A percentile compares a stretch with the other conserved stretches of the same genome.
Evolutionary conservation across 2,113 vertebrate species (phyloP).

Genomic region (Cepphus grylle): DNA sequence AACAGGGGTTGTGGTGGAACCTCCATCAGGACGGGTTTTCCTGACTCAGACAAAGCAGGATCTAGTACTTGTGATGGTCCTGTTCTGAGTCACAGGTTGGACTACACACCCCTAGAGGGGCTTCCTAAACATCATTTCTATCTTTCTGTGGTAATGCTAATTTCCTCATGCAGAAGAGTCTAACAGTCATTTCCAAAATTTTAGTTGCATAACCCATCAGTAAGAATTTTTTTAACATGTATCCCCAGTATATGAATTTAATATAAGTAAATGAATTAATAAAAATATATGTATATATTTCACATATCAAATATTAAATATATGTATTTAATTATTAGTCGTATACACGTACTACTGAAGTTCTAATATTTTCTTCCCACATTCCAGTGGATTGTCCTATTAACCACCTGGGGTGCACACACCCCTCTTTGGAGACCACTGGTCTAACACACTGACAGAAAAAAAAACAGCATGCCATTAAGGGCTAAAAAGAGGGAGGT

Average conservation of each 20-base stretch:
- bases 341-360: neutral
- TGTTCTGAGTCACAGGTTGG: neutral
- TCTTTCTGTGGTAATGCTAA: neutral
- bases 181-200: neutral
- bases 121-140: neutral
- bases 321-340: neutral
- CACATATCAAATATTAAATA: neutral
- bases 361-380: neutral
- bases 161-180: neutral
- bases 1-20: neutral
- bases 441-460: neutral
- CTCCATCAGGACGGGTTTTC: neutral
- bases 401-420: neutral
- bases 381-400: neutral
- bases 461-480: neutral
- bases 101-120: neutral
- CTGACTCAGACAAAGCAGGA: neutral
- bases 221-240: neutral
- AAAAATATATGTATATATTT: neutral
- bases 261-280: neutral
- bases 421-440: neutral
- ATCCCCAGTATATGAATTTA: neutral
- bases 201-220: neutral
- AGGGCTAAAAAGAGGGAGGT: neutral
- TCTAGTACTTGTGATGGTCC: neutral